Evolutionary conservation across 2,888 invertebrate species (phyloP).

Genomic region (Eilema caniola): DNA sequence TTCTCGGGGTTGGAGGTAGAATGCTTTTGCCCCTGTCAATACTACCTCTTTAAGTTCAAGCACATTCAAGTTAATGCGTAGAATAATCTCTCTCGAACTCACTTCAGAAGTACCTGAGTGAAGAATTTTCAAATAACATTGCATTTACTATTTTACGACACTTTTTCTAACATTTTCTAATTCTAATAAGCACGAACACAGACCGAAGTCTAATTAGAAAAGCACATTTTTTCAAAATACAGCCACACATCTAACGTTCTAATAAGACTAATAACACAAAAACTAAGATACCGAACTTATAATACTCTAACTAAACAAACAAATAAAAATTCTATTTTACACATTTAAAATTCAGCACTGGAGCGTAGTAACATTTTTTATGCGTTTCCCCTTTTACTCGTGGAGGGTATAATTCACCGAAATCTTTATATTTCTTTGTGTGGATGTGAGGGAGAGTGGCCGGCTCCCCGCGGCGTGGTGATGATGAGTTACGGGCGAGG

Average conservation of each 20-base stretch:
- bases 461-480: slow-evolving; percentile 74
- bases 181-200: too few relatives aligned
- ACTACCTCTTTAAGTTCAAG: too few relatives aligned
- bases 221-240: background rate
- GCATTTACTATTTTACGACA: background rate
- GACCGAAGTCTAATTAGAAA: too few relatives aligned
- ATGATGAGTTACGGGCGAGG: slow-evolving; percentile 82
- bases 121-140: background rate
- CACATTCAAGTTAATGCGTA: too few relatives aligned
- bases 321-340: slow-evolving; percentile 32
- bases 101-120: too few relatives aligned
- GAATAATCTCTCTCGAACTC: too few relatives aligned
- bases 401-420: slow-evolving; percentile 80
- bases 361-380: slow-evolving; percentile 40
- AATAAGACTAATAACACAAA: slow-evolving; percentile 13
- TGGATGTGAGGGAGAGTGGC: slow-evolving; percentile 67
- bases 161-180: too few relatives aligned
- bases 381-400: slow-evolving; percentile 70
- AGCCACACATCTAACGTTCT: background rate
- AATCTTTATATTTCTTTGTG: slow-evolving; percentile 82
- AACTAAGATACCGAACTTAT: slow-evolving; percentile 15
- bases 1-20: too few relatives aligned
- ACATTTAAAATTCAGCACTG: slow-evolving; percentile 38
- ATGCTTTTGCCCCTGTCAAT: too few relatives aligned
- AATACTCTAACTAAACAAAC: slow-evolving; percentile 25